phyloP scores from a whole-genome alignment of 2,888 invertebrate genomes.

The Chydorus sphaericus region DNA sequence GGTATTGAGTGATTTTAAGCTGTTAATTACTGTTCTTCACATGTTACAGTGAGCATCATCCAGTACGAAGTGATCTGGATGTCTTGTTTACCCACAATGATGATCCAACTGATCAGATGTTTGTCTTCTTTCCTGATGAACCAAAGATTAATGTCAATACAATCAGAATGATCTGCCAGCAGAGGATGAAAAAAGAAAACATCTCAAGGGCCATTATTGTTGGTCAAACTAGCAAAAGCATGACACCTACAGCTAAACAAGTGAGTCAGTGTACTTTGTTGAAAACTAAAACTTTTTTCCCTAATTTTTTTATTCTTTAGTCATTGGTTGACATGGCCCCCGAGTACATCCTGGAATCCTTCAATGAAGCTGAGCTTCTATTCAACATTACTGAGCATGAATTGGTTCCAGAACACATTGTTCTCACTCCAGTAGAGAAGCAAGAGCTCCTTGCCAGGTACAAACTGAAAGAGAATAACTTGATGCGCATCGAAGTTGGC shows the following conservation, averaged over 20 bases:
- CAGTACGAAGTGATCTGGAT: conserved; percentile 83
- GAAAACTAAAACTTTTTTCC: not conserved
- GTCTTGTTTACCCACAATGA: conserved; percentile 97
- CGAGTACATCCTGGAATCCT: conserved; percentile 94
- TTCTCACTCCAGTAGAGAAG: conserved; percentile 96
- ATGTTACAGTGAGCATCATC: conserved; percentile 67
- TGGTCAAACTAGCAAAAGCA: conserved; percentile 91
- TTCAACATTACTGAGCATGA: conserved; percentile 98
- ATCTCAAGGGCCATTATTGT: conserved; percentile 96
- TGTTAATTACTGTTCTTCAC: conserved; percentile 8
- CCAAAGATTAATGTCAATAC: conserved; percentile 98
- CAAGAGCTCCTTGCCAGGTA: conserved; percentile 86
- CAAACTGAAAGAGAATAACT: conserved; percentile 94
- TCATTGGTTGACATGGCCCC: conserved; percentile 96
- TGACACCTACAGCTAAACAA: conserved; percentile 96
- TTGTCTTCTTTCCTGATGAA: conserved; percentile 98
- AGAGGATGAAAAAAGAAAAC: conserved; percentile 98
- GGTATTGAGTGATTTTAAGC: not conserved
- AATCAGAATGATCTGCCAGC: conserved; percentile 97
- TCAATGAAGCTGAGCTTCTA: conserved; percentile 81
- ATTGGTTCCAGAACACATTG: conserved; percentile 96
- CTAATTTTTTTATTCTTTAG: conserved; percentile 36
- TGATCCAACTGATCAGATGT: conserved; percentile 98
- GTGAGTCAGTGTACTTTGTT: conserved; percentile 24
- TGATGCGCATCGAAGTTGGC: conserved; percentile 96